Percentiles rank a stretch among this genome's conserved stretches.
Evolutionary conservation across 2,888 invertebrate species (phyloP).

Genomic region (Hybos culiciformis): DNA sequence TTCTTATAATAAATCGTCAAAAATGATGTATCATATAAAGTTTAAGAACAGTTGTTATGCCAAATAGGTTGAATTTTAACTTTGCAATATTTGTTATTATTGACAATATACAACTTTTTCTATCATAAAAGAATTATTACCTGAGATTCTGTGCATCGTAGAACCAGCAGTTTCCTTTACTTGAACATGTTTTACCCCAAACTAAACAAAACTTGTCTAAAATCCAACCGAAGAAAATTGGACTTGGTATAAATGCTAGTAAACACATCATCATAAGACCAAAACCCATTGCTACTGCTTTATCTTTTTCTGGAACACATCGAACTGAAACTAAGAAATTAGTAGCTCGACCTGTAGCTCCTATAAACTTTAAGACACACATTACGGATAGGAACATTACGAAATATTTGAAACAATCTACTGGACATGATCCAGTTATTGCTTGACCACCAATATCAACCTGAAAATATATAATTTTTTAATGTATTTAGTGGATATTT

Average conservation of each 20-base stretch:
- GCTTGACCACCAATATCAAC: conserved; percentile 32
- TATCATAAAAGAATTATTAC: conserved; percentile 17
- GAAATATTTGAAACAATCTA: conserved; percentile 44
- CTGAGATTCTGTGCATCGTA: conserved; percentile 50
- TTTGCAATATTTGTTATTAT: no score
- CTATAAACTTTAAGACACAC: conserved; percentile 43
- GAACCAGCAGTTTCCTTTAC: conserved; percentile 59
- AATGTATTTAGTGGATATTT: not conserved
- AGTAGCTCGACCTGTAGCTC: conserved; percentile 47
- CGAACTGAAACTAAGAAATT: conserved; percentile 47
- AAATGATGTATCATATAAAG: no score
- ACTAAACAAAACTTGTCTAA: conserved; percentile 49
- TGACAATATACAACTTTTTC: no score
- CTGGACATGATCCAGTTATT: conserved; percentile 41
- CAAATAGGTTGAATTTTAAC: no score
- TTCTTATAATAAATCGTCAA: not conserved
- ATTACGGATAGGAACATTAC: conserved; percentile 42
- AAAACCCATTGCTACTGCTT: conserved; percentile 57
- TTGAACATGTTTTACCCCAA: conserved; percentile 59
- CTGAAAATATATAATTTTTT: conserved; percentile 11
- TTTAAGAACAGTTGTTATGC: no score
- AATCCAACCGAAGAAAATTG: conserved; percentile 60
- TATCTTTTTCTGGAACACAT: conserved; percentile 59
- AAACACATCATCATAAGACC: conserved; percentile 53
- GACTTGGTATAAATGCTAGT: conserved; percentile 61